These are phyloP conservation scores for Ramphastos sulfuratus DNA, from an alignment of 2,113 vertebrate genomes.

Conservation along the genomic window DNA sequence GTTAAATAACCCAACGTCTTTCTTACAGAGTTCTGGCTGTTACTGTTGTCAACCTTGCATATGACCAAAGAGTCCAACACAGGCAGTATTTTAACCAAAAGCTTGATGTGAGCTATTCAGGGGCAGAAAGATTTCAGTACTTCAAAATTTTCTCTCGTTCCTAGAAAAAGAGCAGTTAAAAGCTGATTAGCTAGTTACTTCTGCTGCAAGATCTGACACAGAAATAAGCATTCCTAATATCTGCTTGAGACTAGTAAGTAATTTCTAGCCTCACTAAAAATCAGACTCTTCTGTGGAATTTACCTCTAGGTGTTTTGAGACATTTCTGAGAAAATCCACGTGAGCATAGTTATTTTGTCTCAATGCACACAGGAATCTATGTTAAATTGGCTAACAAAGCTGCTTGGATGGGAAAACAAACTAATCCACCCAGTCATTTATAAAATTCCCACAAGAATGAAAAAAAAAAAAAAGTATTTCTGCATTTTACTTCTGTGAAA, in stretches of 20 bases:
- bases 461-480: slow-evolving; percentile 25
- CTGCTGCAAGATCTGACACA: background rate
- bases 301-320: background rate
- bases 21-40: background rate
- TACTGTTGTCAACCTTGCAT: background rate
- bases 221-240: background rate
- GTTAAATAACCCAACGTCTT: background rate
- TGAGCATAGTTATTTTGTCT: background rate
- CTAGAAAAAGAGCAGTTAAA: background rate
- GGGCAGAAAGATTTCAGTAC: background rate
- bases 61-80: background rate
- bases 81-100: background rate
- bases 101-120: background rate
- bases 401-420: slow-evolving; percentile 29
- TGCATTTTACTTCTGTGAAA: background rate
- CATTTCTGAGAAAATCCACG: background rate
- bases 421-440: slow-evolving; percentile 27
- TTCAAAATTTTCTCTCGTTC: background rate
- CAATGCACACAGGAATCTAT: background rate
- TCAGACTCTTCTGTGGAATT: background rate
- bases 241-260: background rate
- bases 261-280: background rate
- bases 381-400: slow-evolving; percentile 42
- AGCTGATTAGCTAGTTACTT: background rate
- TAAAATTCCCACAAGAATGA: slow-evolving; percentile 17